These are phyloP conservation scores for Labeo calbasu DNA, from an alignment of 2,797 vertebrate species.

Conservation along the genomic window DNA sequence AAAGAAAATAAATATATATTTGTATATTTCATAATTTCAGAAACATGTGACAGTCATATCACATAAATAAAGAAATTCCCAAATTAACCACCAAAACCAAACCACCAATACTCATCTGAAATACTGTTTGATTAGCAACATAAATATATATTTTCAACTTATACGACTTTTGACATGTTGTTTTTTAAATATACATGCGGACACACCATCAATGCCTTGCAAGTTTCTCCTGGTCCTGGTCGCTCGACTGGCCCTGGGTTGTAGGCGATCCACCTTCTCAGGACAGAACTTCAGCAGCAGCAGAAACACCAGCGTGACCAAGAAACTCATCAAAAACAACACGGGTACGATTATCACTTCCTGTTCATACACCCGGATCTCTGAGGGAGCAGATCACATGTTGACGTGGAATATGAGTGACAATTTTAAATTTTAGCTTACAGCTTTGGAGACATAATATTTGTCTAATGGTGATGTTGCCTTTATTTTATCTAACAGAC, in stretches of 20 bases:
- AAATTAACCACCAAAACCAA: too few species aligned
- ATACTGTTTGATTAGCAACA: too few species aligned
- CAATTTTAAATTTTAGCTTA: not conserved
- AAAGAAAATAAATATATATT: too few species aligned
- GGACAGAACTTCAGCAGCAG: slow-evolving; percentile 81
- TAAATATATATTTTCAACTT: too few species aligned
- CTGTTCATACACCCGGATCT: slow-evolving; percentile 79
- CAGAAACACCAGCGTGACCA: slow-evolving; percentile 84
- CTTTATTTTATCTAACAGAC: not conserved
- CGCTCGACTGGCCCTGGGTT: slow-evolving; percentile 35
- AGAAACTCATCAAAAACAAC: slow-evolving; percentile 82
- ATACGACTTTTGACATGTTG: not conserved
- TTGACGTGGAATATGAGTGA: not conserved
- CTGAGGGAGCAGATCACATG: slow-evolving; percentile 61
- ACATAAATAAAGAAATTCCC: too few species aligned
- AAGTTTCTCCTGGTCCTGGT: slow-evolving; percentile 66
- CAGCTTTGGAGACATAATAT: not conserved
- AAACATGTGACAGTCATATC: too few species aligned
- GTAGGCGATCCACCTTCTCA: slow-evolving; percentile 72
- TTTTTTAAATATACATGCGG: too few species aligned
- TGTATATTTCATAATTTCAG: too few species aligned
- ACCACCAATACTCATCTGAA: too few species aligned
- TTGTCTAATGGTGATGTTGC: not conserved
- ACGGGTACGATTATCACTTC: slow-evolving; percentile 89
- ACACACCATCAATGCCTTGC: slow-evolving; percentile 78